phyloP scores from a whole-genome alignment of 2,888 invertebrate genomes.

The Clistopyga incitator region DNA sequence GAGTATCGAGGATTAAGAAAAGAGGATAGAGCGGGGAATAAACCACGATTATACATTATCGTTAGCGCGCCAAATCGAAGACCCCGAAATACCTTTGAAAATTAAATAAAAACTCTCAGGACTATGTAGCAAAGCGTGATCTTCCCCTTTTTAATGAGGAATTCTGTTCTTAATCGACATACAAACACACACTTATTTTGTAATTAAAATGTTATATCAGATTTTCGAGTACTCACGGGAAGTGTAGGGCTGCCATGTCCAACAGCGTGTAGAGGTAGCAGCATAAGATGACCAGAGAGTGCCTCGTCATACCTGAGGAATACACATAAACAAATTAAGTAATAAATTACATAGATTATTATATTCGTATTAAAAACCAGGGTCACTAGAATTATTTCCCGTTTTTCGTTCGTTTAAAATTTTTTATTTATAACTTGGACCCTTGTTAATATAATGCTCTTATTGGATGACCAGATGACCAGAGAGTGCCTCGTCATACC shows the following conservation, averaged over 20 bases:
- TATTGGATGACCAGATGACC: too few relatives aligned
- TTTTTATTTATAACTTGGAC: too few relatives aligned
- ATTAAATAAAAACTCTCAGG: slow-evolving; percentile 33
- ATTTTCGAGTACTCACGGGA: slow-evolving; percentile 81
- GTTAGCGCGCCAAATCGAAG: slow-evolving; percentile 22
- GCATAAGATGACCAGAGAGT: slow-evolving; percentile 82
- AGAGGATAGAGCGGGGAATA: neutral
- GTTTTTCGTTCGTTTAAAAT: too few relatives aligned
- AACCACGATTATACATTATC: slow-evolving; percentile 36
- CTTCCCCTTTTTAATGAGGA: slow-evolving; percentile 4
- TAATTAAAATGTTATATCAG: slow-evolving; percentile 50
- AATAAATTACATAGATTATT: neutral
- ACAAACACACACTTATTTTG: neutral
- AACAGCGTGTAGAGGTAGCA: slow-evolving; percentile 83
- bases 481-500: slow-evolving; percentile 83
- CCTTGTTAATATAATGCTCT: too few relatives aligned
- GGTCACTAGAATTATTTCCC: too few relatives aligned
- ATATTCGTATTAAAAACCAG: too few relatives aligned
- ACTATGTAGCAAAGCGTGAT: neutral
- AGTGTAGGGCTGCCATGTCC: slow-evolving; percentile 82
- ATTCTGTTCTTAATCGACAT: neutral
- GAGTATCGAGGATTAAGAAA: slow-evolving; percentile 55
- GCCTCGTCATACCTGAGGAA: slow-evolving; percentile 82
- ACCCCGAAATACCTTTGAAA: slow-evolving; percentile 33
- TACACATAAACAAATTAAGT: neutral